Base-by-base conservation (phyloP, 2,797 vertebrate genomes). In the Rachycentron canadum region DNA sequence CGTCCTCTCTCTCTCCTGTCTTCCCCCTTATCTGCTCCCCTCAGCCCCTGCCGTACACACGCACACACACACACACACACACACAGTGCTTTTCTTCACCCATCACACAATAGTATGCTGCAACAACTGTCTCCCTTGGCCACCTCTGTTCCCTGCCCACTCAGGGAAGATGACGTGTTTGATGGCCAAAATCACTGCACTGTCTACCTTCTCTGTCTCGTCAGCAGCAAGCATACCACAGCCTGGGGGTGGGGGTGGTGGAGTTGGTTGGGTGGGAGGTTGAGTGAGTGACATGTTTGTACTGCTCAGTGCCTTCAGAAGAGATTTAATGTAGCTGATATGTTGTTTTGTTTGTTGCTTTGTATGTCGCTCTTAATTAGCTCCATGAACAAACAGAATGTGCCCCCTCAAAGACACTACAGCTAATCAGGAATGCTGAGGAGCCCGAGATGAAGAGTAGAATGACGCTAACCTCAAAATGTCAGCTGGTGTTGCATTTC, bases 391-490 rank as follows among this genome's bases (percentile, higher is more conserved):
- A 82, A 86, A 84, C 86, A 86, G 61, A 84, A 86, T 85, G 71
- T 73, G 61, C 86, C 84, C 83, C 79, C 86, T 86, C 86, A 73
- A 81, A 88, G 81, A 80, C 90, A 90, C 91, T 84, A 49, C 87
- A 81, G 84, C 93, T 91, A 90, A 92, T 95, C 90, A 87, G 78
- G 80, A 91, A 85, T 81, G 87, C 88, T 58, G 90, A 92, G 81
- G 86, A 91, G 90, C 82, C 69, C 43, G 83, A 91, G 88, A 93
- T 84, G 91, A 91, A 82, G 88, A 91, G 88, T 85, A 86, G 91
- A 90, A 75, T 90, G 91, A 89, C 52, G 78, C 85, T 93, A 94
- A 94, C 95, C 95, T 94, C 92, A 94, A 94, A 94, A 94, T 90
- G 92, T 95, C 95, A 94, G 88, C 89, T 85, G 88, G 90, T 93